These are phyloP conservation scores for Heliangelus exortis DNA, from an alignment of 2,797 vertebrate species.

Conservation along the genomic window DNA sequence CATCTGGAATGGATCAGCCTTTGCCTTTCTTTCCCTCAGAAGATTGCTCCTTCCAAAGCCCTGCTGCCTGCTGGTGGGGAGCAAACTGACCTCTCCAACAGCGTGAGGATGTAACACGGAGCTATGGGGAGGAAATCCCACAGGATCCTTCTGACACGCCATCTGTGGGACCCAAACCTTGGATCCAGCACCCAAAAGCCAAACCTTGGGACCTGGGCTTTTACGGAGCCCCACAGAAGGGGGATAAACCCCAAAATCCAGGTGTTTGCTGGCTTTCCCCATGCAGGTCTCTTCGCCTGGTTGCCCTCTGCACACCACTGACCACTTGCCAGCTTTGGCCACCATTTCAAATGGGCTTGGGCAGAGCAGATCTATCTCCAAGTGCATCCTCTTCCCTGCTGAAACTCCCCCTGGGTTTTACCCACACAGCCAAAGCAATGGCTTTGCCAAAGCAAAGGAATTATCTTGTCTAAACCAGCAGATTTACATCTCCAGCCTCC, in stretches of 20 bases:
- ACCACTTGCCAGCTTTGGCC: not conserved
- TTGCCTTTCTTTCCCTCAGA: no score
- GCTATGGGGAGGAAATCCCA: not conserved
- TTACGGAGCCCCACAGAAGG: not conserved
- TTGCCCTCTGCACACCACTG: no score
- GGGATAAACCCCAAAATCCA: rapidly evolving
- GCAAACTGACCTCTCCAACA: not conserved
- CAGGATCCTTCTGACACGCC: not conserved
- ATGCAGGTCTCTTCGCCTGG: not conserved
- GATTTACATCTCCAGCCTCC: not conserved
- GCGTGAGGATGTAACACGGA: rapidly evolving
- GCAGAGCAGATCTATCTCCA: not conserved
- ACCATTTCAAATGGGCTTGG: not conserved
- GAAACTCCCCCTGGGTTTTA: not conserved
- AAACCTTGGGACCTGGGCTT: not conserved
- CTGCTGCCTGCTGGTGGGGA: no score
- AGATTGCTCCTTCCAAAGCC: not conserved
- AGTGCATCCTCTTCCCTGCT: not conserved
- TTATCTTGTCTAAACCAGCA: not conserved
- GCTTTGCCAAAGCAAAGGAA: not conserved
- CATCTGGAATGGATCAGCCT: rapidly evolving
- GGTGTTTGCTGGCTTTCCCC: not conserved
- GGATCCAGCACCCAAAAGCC: not conserved
- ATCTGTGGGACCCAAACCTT: rapidly evolving
- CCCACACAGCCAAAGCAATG: not conserved